phyloP scores from a whole-genome alignment of 2,113 vertebrate species.

The Poicephalus meyeri region DNA sequence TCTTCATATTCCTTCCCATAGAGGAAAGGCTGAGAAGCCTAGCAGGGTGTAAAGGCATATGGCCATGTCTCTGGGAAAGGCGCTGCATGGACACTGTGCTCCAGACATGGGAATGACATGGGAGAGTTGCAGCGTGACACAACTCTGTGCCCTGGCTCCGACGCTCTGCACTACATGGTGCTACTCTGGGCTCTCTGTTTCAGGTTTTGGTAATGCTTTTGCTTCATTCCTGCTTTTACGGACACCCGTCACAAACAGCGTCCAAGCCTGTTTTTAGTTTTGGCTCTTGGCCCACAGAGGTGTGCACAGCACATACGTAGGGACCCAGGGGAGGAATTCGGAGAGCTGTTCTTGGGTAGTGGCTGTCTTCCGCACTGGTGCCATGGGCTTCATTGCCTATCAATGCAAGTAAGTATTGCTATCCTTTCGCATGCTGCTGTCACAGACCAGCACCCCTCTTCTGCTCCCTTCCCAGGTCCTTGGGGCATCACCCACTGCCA shows the following conservation, averaged over 20 bases:
- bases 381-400: neutral
- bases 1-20: neutral
- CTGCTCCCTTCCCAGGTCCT: neutral
- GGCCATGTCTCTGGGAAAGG: neutral
- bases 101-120: rapidly evolving
- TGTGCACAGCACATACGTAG: rapidly evolving
- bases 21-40: neutral
- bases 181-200: neutral
- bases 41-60: too few species aligned
- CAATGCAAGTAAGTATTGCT: neutral
- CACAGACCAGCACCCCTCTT: neutral
- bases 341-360: neutral
- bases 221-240: neutral
- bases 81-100: neutral
- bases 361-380: rapidly evolving
- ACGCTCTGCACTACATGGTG: neutral
- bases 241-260: neutral
- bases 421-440: neutral
- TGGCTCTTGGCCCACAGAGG: neutral
- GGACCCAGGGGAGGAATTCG: neutral
- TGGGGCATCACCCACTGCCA: rapidly evolving
- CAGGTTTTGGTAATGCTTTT: neutral
- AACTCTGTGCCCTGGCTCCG: rapidly evolving
- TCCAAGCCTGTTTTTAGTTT: rapidly evolving
- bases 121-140: rapidly evolving